A percentile compares a stretch with the other conserved stretches of the same genome.
These are phyloP conservation scores for Gallirallus australis DNA, from an alignment of 2,797 vertebrate species.

Conservation along the genomic window DNA sequence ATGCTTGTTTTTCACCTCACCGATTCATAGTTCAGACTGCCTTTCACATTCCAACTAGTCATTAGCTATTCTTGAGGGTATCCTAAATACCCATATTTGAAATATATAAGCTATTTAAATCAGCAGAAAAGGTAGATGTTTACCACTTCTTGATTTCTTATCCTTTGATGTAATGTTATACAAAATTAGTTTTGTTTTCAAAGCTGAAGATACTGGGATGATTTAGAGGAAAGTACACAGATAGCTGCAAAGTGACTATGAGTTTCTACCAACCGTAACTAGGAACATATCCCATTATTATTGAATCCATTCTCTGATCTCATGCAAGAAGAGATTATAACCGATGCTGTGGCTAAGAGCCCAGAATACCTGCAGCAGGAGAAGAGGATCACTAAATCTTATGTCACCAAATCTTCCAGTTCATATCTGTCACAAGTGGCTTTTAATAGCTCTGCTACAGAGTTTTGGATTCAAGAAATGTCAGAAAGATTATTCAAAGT, in stretches of 20 bases:
- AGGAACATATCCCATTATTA: background rate
- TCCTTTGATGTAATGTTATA: background rate
- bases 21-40: background rate
- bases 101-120: background rate
- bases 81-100: background rate
- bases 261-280: background rate
- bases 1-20: background rate
- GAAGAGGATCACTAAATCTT: background rate
- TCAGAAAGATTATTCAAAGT: slow-evolving; percentile 54
- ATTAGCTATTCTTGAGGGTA: background rate
- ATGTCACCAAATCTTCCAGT: background rate
- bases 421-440: background rate
- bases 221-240: background rate
- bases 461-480: slow-evolving; percentile 26
- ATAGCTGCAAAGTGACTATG: background rate
- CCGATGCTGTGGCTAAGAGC: background rate
- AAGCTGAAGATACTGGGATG: background rate
- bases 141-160: background rate
- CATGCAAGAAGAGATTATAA: background rate
- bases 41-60: background rate
- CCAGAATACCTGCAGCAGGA: background rate
- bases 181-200: background rate
- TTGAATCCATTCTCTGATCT: background rate
- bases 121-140: background rate
- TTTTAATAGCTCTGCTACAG: background rate